Evolutionary conservation across 2,888 invertebrate genomes (phyloP), one percentile per base, ranked within the genome.

Genomic region (Drymonia ruficornis): DNA sequence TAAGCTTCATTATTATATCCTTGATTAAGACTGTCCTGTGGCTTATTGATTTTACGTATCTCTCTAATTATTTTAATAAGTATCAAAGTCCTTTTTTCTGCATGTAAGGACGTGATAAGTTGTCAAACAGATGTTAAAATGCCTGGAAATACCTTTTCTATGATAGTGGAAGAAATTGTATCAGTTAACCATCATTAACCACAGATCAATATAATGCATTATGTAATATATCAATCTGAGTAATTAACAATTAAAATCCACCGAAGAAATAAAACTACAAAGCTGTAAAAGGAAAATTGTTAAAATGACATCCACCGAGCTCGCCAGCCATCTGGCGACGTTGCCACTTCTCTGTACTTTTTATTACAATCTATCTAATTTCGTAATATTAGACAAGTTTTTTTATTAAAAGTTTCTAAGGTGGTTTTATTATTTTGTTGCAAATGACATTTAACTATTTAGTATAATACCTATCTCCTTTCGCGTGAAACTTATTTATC

Each of bases 351-450:
- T 52, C 55, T 52, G 38, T 50, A 52, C 59, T 60, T 66, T 69
- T 63, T 59, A 61, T 66, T 63, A 0, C 23, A 23, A 56, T 52
- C 66, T 60, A 50, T 38, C 55, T 53, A 48, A 52, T 61, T 63
- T 50, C 49, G 8, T 56, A 47, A 58, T 70, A 68, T 70, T 66
- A 59, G 47, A 66, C 48, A 66, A 68, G 67, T 67, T 69, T 61
- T 18, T 44, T 23, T 23, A 23, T 23, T 18, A 50, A 52, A 16
- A 42, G 4, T 42, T 5, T 6, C 1, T 8, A 18, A 6, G 16
- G 11, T 42, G 7, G 36, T 55, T 54, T 44, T 13, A 52, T 11
- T 23, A 23, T 23, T 23, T 51, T 36, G 19, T 12, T 23, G 40
- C 0, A n/a, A 36, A 36, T 13, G n/a, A 36, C 7, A 11, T 8